Base-by-base conservation (phyloP, 2,113 vertebrate species). In the Calcarius ornatus region DNA sequence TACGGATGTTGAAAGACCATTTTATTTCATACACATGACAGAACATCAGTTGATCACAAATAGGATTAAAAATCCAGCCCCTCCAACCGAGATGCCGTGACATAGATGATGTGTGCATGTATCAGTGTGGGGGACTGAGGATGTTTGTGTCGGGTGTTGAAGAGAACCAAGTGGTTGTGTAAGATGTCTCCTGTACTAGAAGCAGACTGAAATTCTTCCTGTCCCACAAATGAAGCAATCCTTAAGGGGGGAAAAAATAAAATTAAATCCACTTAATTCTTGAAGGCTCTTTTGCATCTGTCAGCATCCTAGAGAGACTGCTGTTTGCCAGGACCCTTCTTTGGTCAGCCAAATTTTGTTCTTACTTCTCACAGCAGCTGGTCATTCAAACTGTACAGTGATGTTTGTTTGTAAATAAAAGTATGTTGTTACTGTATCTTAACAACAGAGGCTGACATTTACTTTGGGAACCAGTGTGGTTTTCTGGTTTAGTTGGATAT, bases 401-500 rank as follows among this genome's bases (percentile, higher is more conserved):
- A 70, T 70, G 85, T 92, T 94, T 97, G 81, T 95, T 95, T 86
- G 79, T 92, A 92, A 94, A 94, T 86, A 95, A 31, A 85, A 96
- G 25, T 73, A 54, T 66, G 38, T 77, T 7, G 23, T 90, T 92
- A 64, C 51, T 87, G 84, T 86, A 47, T 86, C 75, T 90, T 92
- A 92, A 91, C 77, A 90, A 70, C 71, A 84, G 77, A 80, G 38
- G 22, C 68, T 91, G 96, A 95, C 69, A 79, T 94, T 96, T 95
- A 86, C 92, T 96, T 94, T 91, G 65, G 40, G 75, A 96, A 88
- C 38, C 42, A 72, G 42, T 64, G 72, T 63, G 68, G 15, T 56
- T 92, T 95, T 84, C 90, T 81, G 24, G 35, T 95, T 94, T 91
- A 60, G 82, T 92, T 1, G 5, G 50, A 48, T 79, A 56, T 96